Conservation (phyloP, 2,113 vertebrate species). For the Tricholaema leucomelas region DNA sequence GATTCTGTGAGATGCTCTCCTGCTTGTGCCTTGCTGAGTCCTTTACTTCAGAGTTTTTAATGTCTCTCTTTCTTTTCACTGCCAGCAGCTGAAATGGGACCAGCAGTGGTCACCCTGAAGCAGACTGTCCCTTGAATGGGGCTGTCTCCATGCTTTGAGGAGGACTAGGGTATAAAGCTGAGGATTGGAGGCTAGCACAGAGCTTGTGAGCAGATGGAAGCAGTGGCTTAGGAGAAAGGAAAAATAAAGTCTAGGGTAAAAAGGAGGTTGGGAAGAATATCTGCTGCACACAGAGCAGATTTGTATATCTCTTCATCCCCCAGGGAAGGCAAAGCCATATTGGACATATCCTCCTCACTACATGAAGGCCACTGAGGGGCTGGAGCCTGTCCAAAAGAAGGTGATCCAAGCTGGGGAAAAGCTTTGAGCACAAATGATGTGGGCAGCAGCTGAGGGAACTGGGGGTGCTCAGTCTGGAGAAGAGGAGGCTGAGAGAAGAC, state of each 20-base stretch:
- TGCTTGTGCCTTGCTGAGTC: background rate
- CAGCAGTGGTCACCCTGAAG: background rate
- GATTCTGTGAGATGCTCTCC: no score
- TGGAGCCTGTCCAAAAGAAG: no score
- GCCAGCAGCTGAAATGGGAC: background rate
- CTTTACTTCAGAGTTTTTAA: background rate
- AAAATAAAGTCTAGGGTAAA: background rate
- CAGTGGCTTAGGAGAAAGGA: background rate
- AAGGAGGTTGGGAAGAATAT: background rate
- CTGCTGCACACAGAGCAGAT: background rate
- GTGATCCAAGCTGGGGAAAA: no score
- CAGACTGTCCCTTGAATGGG: background rate
- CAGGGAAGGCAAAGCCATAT: background rate
- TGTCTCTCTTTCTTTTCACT: no score
- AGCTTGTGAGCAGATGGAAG: background rate
- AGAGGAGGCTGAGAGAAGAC: no score
- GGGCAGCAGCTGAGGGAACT: no score
- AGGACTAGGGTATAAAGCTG: background rate
- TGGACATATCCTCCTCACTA: background rate
- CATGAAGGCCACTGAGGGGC: no score
- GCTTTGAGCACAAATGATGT: no score
- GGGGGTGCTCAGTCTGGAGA: no score
- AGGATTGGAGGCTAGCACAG: background rate
- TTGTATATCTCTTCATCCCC: background rate
- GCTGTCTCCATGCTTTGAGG: background rate